Base-by-base conservation (phyloP, 2,888 invertebrate species). In the Volucella inflata region DNA sequence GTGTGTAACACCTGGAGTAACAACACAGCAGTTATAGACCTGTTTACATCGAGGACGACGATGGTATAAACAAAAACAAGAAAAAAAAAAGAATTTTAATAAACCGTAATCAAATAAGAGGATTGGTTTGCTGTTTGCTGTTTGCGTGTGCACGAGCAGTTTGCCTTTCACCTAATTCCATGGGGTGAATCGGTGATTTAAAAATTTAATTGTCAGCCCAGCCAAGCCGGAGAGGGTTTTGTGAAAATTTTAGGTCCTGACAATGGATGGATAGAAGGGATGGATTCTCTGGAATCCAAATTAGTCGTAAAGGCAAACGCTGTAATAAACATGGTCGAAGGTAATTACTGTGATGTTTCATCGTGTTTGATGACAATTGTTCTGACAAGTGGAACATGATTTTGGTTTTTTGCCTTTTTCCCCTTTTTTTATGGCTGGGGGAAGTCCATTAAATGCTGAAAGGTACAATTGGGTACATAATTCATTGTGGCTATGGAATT, bases 41-140 rank as follows among this genome's bases (percentile, higher is more conserved):
- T 17, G n/a, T n/a, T n/a, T n/a, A n/a, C n/a, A 40, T 11, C 8
- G 16, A 44, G 12, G 21, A 46, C 6, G 11, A 17, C 14, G 12
- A 46, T 0, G 55, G n/a, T 9, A 44, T 11, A 44, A n/a, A 57
- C 2, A 71, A 57, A 62, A 68, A 65, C 55, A 44, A 57, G 8
- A 71, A 57, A 62, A 68, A 65, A 60, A 44, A 51, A 17, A 51
- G 17, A 53, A 76, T 67, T 79, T 71, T 79, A 79, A 75, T 75
- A 84, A 75, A 71, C 79, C 55, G 75, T 79, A 79, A 79, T 75
- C 79, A 79, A 79, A 75, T 75, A 70, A 70, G 65, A 65, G 70
- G 79, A 75, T 71, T 79, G 68, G 79, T 59, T 79, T 75, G 48
- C 74, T 70, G 78, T 84, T 79, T 79, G 79, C 75, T 70, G 78